Evolutionary conservation across 1,140 invertebrate species (phyloP), one percentile per base, ranked within the genome.

Genomic region (Galleria mellonella): DNA sequence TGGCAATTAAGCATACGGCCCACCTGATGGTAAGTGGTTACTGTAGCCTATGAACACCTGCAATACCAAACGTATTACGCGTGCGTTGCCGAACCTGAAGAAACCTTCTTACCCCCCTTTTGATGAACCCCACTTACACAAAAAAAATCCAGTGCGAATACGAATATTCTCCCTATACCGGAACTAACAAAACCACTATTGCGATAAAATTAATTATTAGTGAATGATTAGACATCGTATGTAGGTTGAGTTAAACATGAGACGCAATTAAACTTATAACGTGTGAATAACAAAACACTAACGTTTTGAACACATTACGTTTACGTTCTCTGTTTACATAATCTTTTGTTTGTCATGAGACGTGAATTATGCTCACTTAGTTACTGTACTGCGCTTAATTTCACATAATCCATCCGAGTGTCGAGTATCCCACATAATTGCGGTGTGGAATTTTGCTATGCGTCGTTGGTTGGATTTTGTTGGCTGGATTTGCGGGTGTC

Each of bases 321-420:
- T 29, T 40, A 31, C 5, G 39, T 23, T 23, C 39, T 41, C 39
- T 32, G 44, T 46, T 44, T 48, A 45, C 37, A 40, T 51, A 45
- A 42, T 14, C 36, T 40, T 42, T 36, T 28, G 43, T 51, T 15
- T 40, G 28, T 31, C 35, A 28, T 36, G 47, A 53, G 50, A 42
- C 37, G 61, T 64, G 57, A 71, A 72, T 72, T 72, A 72, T 65
- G 61, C 65, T 60, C 70, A 65, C 65, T 74, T 70, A 72, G 69
- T 73, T 69, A 61, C 58, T 52, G 67, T 62, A 55, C 61, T 52
- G 55, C 55, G 66, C 66, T 75, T 82, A 77, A 79, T 77, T 81
- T 75, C 67, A 66, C 58, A 66, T 77, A 83, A 79, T 77, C 69
- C 73, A 65, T 76, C 62, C 52, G 62, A 75, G 60, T 66, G 71